Base-by-base conservation (phyloP, 2,797 vertebrate species). In the Galago senegalensis region DNA sequence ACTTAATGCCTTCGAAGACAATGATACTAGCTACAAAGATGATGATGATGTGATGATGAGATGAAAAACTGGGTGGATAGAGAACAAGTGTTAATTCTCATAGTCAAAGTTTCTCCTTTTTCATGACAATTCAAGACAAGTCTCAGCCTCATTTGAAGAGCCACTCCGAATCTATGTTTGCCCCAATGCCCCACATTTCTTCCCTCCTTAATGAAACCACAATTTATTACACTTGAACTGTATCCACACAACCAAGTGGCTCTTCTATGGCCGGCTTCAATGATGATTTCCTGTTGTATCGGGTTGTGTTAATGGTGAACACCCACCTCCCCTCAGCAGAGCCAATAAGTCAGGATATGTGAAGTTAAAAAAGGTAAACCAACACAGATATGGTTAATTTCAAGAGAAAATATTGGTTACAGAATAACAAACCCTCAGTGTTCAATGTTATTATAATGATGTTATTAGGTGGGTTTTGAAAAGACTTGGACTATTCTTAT, bases 121-220 rank as follows among this genome's bases (percentile, higher is more conserved):
- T 70, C 43, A 10, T 75, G 72, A 53, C 53, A 93, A 92, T 31
- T 92, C 87, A 63, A 67, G 60, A 65, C 27, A 94, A 75, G 10
- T 43, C 8, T 37, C 21, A 37, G 84, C 17, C 37, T 96, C 70
- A 40, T 73, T 76, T 16, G 20, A 77, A 87, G 18, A 93, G 27
- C 87, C 4, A 63, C 31, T 70, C n/a, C 20, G 13, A 11, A 77
- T 93, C 73, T 70, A 17, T 61, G 90, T 92, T 92, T 87, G 6
- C 7, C 53, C 21, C 53, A 6, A 46, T 29, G 21, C 23, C 40
- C 63, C 49, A 7, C 69, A 17, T 67, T 91, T 93, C 29, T 73
- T 91, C 16, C 11, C 49, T 76, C 80, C 87, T 34, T 94, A 60
- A 87, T 7, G 14, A 91, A 97, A 97, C 37, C 34, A 89, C 65